Percentiles rank a stretch among this genome's conserved stretches.
Evolutionary conservation across 2,797 vertebrate species (phyloP).

Genomic region (Sebastes kiyomatsui): DNA sequence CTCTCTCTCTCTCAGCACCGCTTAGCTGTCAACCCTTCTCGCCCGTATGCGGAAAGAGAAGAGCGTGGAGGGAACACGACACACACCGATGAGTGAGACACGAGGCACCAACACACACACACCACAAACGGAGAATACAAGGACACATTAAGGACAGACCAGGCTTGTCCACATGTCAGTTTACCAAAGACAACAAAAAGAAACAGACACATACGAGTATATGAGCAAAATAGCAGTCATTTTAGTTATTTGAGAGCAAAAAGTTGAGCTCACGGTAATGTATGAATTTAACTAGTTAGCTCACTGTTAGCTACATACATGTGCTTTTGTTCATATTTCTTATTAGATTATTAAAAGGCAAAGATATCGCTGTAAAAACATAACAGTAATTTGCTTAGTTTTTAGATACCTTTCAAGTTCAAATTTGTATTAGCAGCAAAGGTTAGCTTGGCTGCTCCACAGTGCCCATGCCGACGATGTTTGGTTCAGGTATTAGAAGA

Average conservation of each 20-base stretch:
- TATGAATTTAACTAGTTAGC: background rate
- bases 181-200: background rate
- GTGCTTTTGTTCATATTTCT: background rate
- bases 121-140: background rate
- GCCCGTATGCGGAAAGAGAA: background rate
- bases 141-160: background rate
- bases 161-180: background rate
- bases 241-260: background rate
- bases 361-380: background rate
- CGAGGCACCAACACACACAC: background rate
- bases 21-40: conserved; percentile 19
- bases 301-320: background rate
- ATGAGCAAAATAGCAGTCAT: background rate
- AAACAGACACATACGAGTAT: background rate
- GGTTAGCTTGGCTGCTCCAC: no score
- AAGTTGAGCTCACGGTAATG: background rate
- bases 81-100: background rate
- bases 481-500: background rate
- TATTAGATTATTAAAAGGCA: background rate
- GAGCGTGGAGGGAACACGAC: background rate
- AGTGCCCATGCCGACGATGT: no score
- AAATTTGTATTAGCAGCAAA: no score
- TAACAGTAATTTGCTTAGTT: no score
- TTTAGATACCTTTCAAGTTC: no score
- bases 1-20: conserved; percentile 7